These are phyloP conservation scores for Lathamus discolor DNA, from an alignment of 2,113 vertebrate genomes.

Conservation along the genomic window DNA sequence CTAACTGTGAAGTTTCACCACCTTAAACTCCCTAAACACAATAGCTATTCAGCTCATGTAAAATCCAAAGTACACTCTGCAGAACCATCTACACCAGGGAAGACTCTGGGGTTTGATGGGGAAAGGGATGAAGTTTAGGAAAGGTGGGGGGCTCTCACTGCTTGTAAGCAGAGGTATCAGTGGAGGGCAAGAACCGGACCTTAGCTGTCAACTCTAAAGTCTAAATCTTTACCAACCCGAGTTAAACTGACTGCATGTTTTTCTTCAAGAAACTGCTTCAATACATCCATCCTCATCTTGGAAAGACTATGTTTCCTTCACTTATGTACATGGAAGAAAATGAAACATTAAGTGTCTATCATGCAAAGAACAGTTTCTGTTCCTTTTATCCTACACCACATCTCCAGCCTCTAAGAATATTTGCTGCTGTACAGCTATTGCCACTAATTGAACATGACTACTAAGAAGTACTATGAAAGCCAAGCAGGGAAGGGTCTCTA, in stretches of 20 bases:
- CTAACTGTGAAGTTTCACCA: neutral
- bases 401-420: neutral
- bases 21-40: neutral
- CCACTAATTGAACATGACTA: conserved; percentile 38
- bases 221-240: neutral
- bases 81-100: neutral
- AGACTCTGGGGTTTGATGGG: neutral
- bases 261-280: neutral
- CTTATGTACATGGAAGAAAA: neutral
- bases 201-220: neutral
- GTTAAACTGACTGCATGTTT: neutral
- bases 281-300: neutral
- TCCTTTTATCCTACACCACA: neutral
- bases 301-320: neutral
- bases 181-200: neutral
- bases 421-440: conserved; percentile 3
- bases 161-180: neutral
- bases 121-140: neutral
- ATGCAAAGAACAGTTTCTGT: neutral
- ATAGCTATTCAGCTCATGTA: neutral
- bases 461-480: conserved; percentile 23
- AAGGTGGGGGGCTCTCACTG: neutral
- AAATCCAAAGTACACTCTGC: neutral
- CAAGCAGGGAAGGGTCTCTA: conserved; percentile 17
- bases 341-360: neutral